phyloP scores from a whole-genome alignment of 2,113 vertebrate species.

The Gasterosteus aculeatus region DNA sequence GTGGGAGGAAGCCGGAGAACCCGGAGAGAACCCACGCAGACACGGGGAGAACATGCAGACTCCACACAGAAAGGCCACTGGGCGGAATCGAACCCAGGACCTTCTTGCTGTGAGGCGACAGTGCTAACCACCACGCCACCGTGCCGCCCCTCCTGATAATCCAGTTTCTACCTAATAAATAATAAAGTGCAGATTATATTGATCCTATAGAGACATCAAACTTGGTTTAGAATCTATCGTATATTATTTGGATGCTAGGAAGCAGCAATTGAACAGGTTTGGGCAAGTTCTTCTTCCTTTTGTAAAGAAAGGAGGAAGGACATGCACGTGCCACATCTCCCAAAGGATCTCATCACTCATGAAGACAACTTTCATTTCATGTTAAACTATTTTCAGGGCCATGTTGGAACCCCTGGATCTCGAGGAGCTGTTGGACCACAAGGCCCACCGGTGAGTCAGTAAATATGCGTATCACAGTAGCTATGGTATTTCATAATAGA shows the following conservation, averaged over 20 bases:
- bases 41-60: too few species aligned
- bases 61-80: too few species aligned
- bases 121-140: too few species aligned
- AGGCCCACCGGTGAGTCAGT: slow-evolving; percentile 89
- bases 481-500: neutral
- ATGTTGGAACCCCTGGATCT: slow-evolving; percentile 83
- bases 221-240: neutral
- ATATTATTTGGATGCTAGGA: slow-evolving; percentile 9
- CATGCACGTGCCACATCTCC: neutral
- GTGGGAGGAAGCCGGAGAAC: too few species aligned
- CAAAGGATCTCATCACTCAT: neutral
- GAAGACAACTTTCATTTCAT: neutral
- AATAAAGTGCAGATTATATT: slow-evolving; percentile 19
- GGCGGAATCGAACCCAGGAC: too few species aligned
- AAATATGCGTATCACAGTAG: neutral
- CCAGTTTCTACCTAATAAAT: too few species aligned
- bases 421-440: slow-evolving; percentile 91
- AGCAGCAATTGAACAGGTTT: neutral
- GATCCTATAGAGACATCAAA: slow-evolving; percentile 3
- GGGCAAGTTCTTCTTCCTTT: neutral
- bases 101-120: too few species aligned
- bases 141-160: too few species aligned
- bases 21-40: too few species aligned
- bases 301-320: neutral
- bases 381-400: slow-evolving; percentile 84